Conservation (phyloP, 2,113 vertebrate genomes). For the Microtus pennsylvanicus region DNA sequence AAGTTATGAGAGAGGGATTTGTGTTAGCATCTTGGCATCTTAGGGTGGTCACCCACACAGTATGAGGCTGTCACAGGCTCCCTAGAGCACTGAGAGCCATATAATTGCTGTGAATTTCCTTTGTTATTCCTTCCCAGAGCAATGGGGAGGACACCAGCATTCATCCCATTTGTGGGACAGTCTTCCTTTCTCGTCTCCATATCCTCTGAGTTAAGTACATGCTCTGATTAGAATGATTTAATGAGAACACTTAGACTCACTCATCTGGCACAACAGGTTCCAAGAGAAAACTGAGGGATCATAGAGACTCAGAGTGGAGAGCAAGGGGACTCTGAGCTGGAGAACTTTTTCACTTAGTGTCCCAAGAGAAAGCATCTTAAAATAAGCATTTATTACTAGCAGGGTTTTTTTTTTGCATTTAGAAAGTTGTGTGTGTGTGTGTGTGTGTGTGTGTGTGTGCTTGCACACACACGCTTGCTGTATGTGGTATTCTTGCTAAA, state of each 20-base stretch:
- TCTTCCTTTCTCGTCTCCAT: neutral
- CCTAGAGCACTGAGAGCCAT: neutral
- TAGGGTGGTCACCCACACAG: neutral
- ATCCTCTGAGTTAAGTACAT: neutral
- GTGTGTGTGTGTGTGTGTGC: neutral
- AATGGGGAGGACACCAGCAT: neutral
- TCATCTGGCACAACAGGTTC: neutral
- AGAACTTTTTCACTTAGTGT: neutral
- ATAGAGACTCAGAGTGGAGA: neutral
- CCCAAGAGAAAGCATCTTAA: neutral
- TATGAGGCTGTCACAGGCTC: neutral
- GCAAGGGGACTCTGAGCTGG: neutral
- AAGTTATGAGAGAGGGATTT: neutral
- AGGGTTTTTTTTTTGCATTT: neutral
- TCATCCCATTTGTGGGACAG: neutral
- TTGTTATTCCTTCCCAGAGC: neutral
- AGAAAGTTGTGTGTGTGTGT: neutral
- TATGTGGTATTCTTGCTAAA: neutral
- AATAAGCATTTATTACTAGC: constrained; percentile 4
- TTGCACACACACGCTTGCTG: neutral
- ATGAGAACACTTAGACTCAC: constrained; percentile 1
- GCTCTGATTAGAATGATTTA: neutral
- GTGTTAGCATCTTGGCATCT: neutral
- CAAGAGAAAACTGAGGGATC: neutral
- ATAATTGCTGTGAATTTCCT: neutral